Evolutionary conservation across 2,888 invertebrate species (phyloP).

Genomic region (Drosophila villosipedis): DNA sequence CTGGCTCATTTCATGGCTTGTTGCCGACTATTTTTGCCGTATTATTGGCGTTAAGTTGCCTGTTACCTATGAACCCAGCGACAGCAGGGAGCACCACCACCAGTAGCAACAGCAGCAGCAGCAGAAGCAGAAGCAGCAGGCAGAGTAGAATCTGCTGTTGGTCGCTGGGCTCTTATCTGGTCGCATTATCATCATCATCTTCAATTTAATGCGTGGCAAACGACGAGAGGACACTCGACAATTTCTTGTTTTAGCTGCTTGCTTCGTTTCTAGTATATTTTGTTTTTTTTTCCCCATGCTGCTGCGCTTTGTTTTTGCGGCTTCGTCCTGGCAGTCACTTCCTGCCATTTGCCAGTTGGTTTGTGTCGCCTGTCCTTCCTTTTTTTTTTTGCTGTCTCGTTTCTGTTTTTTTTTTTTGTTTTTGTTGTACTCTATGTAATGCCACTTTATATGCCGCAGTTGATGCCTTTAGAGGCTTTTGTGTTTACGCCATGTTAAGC

Average conservation of each 20-base stretch:
- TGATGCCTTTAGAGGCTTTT: conserved; percentile 82
- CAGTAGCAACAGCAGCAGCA: background rate
- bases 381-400: conserved; percentile 7
- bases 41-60: conserved; percentile 79
- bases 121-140: background rate
- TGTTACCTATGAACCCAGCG: conserved; percentile 71
- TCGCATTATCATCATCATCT: conserved; percentile 80
- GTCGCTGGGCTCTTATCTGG: conserved; percentile 51
- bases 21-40: conserved; percentile 63
- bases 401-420: conserved; percentile 7
- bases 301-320: conserved; percentile 58
- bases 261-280: conserved; percentile 35
- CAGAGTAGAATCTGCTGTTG: conserved; percentile 1
- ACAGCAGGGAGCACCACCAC: background rate
- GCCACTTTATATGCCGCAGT: conserved; percentile 83
- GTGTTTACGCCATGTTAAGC: conserved; percentile 82
- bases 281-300: conserved; percentile 20
- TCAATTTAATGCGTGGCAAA: conserved; percentile 78
- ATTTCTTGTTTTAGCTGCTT: conserved; percentile 41
- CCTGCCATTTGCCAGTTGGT: conserved; percentile 64
- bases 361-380: conserved; percentile 7
- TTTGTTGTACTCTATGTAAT: conserved; percentile 72
- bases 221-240: conserved; percentile 76
- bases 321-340: conserved; percentile 56
- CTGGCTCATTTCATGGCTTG: conserved; percentile 73